Evolutionary conservation across 2,797 vertebrate genomes (phyloP), one percentile per base, ranked within the genome.

Genomic region (Cephalopachus bancanus): DNA sequence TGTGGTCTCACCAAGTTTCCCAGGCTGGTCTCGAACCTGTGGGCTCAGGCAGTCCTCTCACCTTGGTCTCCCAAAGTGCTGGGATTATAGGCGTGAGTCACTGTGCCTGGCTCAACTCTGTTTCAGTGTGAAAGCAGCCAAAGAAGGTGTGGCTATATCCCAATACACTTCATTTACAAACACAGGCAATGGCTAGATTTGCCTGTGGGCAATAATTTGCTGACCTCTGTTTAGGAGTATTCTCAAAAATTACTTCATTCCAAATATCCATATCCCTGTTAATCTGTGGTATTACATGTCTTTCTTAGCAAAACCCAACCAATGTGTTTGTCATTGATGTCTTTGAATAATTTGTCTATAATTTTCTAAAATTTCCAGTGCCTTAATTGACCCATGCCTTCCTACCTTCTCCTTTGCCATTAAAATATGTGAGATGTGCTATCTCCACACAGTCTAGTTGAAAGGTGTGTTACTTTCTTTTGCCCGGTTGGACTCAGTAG

Each of bases 291-390:
- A 75, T 0, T 60, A 37, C 19, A 14, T 59, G 9, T 59, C 17
- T 59, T 59, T 59, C 57, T 59, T 59, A 59, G 57, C 57, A 59
- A 16, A 59, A 59, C 19, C 19, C 57, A 59, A 19, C 19, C 17
- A 17, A 17, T 59, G 57, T 78, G 7, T 84, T 90, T 84, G 53
- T 84, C 53, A 62, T 28, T 83, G 69, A 84, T 60, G 30, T 24
- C n/a, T 91, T 53, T 94, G n/a, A 84, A 84, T 33, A 17, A 20
- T 33, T 86, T 57, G 28, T 79, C 20, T 22, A 16, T 59, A 65
- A 49, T 95, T 80, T 59, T n/a, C 81, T 62, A 49, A n/a, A 92
- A n/a, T n/a, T n/a, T n/a, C n/a, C n/a, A 95, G 62, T 60, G 44
- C 69, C 51, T 88, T 67, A 59, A 37, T 11, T 93, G 59, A 85